Conservation (phyloP, 2,888 invertebrate species). For the Drosophila hamatofila region DNA sequence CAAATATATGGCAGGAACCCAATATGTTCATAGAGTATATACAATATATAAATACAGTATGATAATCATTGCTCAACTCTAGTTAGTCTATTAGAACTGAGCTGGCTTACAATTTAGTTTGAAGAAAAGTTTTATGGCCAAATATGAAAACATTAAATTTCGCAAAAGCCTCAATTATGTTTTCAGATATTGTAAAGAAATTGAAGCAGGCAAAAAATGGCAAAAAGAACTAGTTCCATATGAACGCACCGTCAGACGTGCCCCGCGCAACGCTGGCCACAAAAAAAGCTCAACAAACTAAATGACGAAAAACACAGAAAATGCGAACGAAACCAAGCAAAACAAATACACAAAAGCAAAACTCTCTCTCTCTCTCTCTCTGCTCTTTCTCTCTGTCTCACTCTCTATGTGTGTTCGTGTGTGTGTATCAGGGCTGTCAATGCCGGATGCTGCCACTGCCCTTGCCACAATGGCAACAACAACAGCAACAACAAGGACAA, state of each 20-base stretch:
- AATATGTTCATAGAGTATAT: conserved; percentile 29
- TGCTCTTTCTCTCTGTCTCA: neutral
- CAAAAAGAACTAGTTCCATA: conserved; percentile 27
- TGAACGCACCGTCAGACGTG: neutral
- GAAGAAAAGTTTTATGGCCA: neutral
- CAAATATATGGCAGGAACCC: conserved; percentile 25
- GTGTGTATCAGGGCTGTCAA: conserved; percentile 62
- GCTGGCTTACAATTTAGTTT: neutral
- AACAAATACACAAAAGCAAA: conserved; percentile 52
- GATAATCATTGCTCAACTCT: neutral
- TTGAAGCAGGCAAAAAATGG: neutral
- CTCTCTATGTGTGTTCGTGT: conserved; percentile 32
- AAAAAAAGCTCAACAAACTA: conserved; percentile 36
- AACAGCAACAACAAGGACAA: conserved; percentile 34
- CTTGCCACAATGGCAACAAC: conserved; percentile 50
- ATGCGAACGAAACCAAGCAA: conserved; percentile 43
- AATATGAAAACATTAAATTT: neutral
- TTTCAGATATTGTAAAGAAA: neutral
- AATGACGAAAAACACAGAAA: conserved; percentile 43
- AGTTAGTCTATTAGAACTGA: neutral
- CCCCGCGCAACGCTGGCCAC: conserved; percentile 18
- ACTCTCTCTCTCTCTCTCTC: neutral
- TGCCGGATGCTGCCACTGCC: conserved; percentile 74
- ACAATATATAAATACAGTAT: neutral
- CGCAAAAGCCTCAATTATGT: neutral